These are phyloP conservation scores for Petrolisthes manimaculis DNA, from an alignment of 2,888 invertebrate species.

Conservation along the genomic window DNA sequence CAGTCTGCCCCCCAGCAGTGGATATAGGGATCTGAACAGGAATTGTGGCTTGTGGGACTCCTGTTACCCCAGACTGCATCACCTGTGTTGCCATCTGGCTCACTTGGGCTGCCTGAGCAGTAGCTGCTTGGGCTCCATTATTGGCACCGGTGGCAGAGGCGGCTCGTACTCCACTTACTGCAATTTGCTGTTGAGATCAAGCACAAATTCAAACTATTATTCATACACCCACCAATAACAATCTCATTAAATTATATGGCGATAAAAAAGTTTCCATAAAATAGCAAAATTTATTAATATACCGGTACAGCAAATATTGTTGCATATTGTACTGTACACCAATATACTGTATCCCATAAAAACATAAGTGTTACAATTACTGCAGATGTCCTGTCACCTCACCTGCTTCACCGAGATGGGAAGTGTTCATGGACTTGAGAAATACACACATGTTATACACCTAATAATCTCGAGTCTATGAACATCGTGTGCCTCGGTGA, in stretches of 20 bases:
- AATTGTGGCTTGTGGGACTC: constrained; percentile 71
- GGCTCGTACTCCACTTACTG: constrained; percentile 52
- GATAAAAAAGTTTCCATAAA: neutral
- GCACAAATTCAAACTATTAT: neutral
- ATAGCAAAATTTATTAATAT: too few relatives aligned
- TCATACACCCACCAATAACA: neutral
- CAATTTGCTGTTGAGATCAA: constrained; percentile 36
- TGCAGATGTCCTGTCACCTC: too few relatives aligned
- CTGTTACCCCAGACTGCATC: constrained; percentile 75
- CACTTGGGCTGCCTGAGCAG: constrained; percentile 59
- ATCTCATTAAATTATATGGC: neutral
- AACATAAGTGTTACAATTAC: too few relatives aligned
- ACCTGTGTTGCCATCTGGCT: constrained; percentile 66
- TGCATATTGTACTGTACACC: too few relatives aligned
- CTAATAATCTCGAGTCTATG: too few relatives aligned
- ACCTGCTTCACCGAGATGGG: too few relatives aligned
- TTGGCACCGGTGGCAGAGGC: constrained; percentile 14
- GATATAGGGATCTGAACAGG: constrained; percentile 90
- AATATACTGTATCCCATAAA: too few relatives aligned
- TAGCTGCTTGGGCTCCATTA: neutral
- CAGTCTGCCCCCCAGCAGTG: constrained; percentile 89
- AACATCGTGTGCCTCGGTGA: too few relatives aligned
- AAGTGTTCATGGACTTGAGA: too few relatives aligned
- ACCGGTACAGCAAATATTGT: too few relatives aligned
- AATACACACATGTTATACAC: too few relatives aligned